These are phyloP conservation scores for Timema cristinae DNA, from an alignment of 2,888 invertebrate genomes.

Conservation along the genomic window DNA sequence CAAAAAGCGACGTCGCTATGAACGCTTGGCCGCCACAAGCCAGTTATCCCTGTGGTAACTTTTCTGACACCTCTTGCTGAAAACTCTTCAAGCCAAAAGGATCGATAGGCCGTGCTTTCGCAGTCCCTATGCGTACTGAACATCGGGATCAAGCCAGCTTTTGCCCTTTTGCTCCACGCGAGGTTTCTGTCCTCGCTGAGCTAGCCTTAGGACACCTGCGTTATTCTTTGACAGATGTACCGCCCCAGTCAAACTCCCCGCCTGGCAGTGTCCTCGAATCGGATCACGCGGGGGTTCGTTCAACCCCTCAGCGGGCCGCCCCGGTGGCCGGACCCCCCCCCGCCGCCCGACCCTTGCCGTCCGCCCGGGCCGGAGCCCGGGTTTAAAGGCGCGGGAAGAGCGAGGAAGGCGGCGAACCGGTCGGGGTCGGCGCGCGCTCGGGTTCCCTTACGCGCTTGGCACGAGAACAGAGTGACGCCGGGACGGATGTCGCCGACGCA, in stretches of 20 bases:
- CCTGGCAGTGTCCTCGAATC: conserved; percentile 57
- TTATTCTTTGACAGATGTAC: conserved; percentile 64
- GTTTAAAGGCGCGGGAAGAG: too few species aligned
- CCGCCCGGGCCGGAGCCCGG: too few species aligned
- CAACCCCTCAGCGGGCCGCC: conserved; percentile 26
- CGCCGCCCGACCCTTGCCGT: too few species aligned
- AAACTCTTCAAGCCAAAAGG: conserved; percentile 47
- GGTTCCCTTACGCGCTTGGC: background rate
- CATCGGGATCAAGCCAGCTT: conserved; percentile 63
- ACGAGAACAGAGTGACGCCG: background rate
- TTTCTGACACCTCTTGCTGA: too few species aligned
- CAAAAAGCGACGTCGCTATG: too few species aligned
- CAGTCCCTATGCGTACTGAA: conserved; percentile 61
- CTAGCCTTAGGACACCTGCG: conserved; percentile 61
- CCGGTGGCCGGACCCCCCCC: background rate
- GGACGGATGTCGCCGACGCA: conserved; percentile 20
- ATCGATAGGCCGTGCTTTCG: conserved; percentile 65
- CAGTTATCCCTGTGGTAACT: too few species aligned
- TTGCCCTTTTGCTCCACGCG: conserved; percentile 67
- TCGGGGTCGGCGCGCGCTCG: background rate
- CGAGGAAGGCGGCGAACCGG: too few species aligned
- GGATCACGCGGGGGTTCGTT: conserved; percentile 47
- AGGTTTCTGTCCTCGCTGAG: conserved; percentile 66
- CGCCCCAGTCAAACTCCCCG: conserved; percentile 64
- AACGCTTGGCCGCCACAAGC: too few species aligned